Percentiles rank a stretch among this genome's conserved stretches.
Evolutionary conservation across 2,797 vertebrate genomes (phyloP).

Genomic region (Ceryle rudis): DNA sequence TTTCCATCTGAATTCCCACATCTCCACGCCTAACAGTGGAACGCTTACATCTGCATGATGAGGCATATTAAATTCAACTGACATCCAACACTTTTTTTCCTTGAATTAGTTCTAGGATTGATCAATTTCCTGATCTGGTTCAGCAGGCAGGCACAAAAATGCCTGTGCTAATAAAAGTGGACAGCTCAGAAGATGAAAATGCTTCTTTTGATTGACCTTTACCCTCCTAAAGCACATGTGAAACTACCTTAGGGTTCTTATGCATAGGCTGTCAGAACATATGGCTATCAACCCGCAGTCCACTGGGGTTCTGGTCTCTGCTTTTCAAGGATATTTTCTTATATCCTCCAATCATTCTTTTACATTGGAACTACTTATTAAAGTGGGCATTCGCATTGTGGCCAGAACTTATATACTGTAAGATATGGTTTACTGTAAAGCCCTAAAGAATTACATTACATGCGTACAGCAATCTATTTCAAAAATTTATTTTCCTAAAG

Average conservation of each 20-base stretch:
- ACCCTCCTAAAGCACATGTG: neutral
- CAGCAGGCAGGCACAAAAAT: constrained; percentile 18
- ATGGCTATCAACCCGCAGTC: neutral
- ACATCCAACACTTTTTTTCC: neutral
- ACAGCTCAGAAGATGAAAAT: constrained; percentile 7
- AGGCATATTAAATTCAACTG: neutral
- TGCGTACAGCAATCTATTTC: neutral
- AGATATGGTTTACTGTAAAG: neutral
- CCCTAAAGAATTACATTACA: neutral
- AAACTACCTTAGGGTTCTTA: neutral
- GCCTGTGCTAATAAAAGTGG: neutral
- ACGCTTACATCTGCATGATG: neutral
- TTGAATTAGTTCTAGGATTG: neutral
- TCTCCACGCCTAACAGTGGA: neutral
- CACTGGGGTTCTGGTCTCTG: neutral
- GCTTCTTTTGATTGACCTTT: neutral
- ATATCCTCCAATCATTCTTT: neutral
- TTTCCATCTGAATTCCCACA: neutral
- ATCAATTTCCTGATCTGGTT: neutral
- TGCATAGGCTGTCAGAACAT: neutral
- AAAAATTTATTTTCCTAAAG: neutral
- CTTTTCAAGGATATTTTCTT: neutral
- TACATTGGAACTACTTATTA: neutral
- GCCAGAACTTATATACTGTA: neutral
- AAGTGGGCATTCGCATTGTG: neutral